Base-by-base conservation (phyloP, 2,113 vertebrate species). In the Odontesthes bonariensis region DNA sequence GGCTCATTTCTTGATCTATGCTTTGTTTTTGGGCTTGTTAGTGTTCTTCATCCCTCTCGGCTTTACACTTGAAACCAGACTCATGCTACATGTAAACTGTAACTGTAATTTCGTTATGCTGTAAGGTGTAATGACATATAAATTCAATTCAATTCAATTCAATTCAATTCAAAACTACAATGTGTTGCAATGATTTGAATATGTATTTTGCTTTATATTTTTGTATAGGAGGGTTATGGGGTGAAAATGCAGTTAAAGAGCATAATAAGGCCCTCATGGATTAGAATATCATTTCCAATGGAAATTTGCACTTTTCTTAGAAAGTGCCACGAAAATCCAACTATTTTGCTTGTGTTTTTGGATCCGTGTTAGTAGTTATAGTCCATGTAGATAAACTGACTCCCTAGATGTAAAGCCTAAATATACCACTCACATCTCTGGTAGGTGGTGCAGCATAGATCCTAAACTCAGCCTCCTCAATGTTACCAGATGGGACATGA, bases 21-120 rank as follows among this genome's bases (percentile, higher is more conserved):
- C 61, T 66, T 78, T 81, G 33, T 65, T 76, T 79, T 35, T 14
- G 22, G 35, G 44, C 55, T 58, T 58, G 64, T 60, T 44, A 62
- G 55, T 46, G 19, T 72, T 59, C 63, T 52, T 74, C 7, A n/a
- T 69, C 27, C 32, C 17, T 47, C 14, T 57, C 40, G 32, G 32
- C 62, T 60, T 69, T 51, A 57, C 33, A 62, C 35, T 55, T 63
- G 31, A 58, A 46, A 73, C 52, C 52, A 27, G 51, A 58, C 54
- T 73, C 16, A n/a, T 11, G 47, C 31, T 64, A 77, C 58, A 69
- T 64, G 46, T 73, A 49, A n/a, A n/a, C n/a, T n/a, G n/a, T n/a
- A n/a, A n/a, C n/a, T n/a, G n/a, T n/a, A n/a, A n/a, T n/a, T n/a
- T n/a, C n/a, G n/a, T n/a, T n/a, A n/a, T n/a, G n/a, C n/a, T n/a